Evolutionary conservation across 2,113 vertebrate species (phyloP).

Genomic region (Ctenodactylus gundi): DNA sequence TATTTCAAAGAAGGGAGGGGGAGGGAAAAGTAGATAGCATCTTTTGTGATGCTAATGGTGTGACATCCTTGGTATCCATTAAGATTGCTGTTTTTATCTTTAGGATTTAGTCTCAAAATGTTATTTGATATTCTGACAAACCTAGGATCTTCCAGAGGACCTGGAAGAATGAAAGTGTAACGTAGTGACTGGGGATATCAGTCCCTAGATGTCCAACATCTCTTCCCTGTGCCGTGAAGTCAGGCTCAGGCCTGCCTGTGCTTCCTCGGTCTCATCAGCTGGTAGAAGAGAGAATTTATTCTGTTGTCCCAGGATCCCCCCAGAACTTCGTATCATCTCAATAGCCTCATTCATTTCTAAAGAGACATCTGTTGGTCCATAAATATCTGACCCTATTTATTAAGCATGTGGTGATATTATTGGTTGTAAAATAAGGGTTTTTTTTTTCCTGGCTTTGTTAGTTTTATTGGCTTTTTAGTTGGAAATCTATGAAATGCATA

Average conservation of each 20-base stretch:
- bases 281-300: background rate
- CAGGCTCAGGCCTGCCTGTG: background rate
- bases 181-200: background rate
- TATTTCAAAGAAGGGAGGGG: background rate
- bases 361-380: background rate
- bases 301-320: background rate
- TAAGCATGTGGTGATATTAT: background rate
- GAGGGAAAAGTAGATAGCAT: background rate
- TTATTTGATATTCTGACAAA: conserved; percentile 32
- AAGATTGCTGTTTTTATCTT: background rate
- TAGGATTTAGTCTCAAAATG: conserved; percentile 1
- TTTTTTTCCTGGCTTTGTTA: background rate
- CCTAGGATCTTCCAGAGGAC: background rate
- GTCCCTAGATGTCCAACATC: conserved; percentile 1
- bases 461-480: conserved; percentile 7
- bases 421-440: background rate
- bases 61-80: background rate
- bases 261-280: background rate
- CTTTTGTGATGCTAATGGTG: background rate
- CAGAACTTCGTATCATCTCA: background rate
- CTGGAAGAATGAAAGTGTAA: background rate
- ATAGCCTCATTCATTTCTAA: background rate
- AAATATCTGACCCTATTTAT: conserved; percentile 15
- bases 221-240: background rate
- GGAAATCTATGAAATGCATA: background rate